Base-by-base conservation (phyloP, 2,797 vertebrate species). In the Leuciscus waleckii region DNA sequence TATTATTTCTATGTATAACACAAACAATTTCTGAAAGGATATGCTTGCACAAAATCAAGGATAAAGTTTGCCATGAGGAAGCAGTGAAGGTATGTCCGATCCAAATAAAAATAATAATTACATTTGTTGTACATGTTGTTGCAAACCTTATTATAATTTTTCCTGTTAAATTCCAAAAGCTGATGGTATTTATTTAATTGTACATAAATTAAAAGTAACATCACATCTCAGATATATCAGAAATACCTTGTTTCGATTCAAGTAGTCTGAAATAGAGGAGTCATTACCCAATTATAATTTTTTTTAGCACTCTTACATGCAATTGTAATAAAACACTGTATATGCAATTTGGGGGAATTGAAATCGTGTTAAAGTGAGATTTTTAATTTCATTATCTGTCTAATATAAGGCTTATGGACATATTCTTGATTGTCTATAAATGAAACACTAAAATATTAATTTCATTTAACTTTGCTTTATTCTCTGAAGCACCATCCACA, bases 401-500 rank as follows among this genome's bases (percentile, higher is more conserved):
- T 87, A 89, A 88, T 88, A 56, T 70, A 83, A 82, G 68, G 75
- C 63, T 80, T 77, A 54, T 75, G 73, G 69, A 86, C 71, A 32
- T 91, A 92, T 93, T 92, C 90, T 92, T 93, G 93, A 92, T 93
- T 92, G 87, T 82, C 87, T 84, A 91, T 92, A 90, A 91, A 89
- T 85, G 89, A 93, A 90, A 89, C 87, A 86, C 90, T 41, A 11
- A 86, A 87, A 91, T 90, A 92, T 90, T 90, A 91, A 92, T 90
- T 94, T 88, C 89, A 89, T 90, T 90, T 84, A 73, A 79, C 82
- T 84, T 87, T 90, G 89, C 92, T 91, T 90, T 92, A 94, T 93
- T 92, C 91, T 90, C 92, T 91, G 93, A 93, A 94, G 93, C 93
- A 92, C 92, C 90, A 92, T 91, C 81, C 90, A 89, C 91, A 93